Conservation (phyloP, 2,113 vertebrate genomes). For the Pithys albifrons region DNA sequence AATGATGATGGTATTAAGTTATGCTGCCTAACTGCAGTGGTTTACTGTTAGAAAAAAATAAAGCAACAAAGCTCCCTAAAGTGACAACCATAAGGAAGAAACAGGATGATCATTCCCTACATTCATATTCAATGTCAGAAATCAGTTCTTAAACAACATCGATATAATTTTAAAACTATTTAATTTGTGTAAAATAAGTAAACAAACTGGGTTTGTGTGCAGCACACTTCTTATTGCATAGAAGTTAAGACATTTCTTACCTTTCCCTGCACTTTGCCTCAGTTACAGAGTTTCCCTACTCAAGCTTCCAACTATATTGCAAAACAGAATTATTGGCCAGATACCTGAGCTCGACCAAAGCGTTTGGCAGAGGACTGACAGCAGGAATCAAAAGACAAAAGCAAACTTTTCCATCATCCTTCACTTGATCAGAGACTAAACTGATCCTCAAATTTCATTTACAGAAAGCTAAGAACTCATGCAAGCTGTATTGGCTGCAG, state of each 20-base stretch:
- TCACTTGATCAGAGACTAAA: background rate
- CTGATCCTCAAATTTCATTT: background rate
- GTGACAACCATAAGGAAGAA: constrained; percentile 17
- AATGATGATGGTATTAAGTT: background rate
- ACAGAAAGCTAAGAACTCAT: background rate
- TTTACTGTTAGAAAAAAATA: background rate
- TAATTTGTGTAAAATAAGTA: background rate
- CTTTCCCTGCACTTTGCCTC: background rate
- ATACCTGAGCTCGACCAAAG: background rate
- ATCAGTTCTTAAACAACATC: background rate
- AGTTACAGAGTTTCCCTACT: background rate
- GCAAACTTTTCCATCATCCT: background rate
- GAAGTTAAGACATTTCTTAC: background rate
- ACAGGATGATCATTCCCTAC: background rate
- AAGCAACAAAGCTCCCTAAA: constrained; percentile 26
- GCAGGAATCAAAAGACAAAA: background rate
- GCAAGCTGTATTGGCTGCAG: background rate
- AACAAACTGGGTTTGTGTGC: background rate
- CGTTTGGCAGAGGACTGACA: background rate
- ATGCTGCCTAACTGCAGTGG: background rate
- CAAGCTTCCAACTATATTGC: background rate
- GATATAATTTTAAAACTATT: background rate
- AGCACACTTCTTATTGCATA: background rate
- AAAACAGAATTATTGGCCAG: background rate
- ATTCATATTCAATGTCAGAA: background rate